These are phyloP conservation scores for Brachyhypopomus occidentalis DNA, from an alignment of 2,113 vertebrate species.

Conservation along the genomic window DNA sequence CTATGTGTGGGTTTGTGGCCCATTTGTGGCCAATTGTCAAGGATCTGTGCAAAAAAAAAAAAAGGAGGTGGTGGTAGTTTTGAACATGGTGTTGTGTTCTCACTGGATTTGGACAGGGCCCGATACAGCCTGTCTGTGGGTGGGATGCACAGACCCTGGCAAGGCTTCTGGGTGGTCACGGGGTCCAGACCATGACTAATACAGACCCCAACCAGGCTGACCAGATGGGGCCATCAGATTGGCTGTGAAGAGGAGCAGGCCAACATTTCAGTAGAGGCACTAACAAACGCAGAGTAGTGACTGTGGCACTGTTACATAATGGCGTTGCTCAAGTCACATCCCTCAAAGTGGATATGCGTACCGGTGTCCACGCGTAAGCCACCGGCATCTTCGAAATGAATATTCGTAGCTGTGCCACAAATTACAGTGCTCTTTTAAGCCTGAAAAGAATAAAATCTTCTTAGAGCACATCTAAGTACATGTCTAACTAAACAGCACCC, in stretches of 20 bases:
- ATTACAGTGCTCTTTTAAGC: neutral
- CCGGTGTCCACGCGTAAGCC: neutral
- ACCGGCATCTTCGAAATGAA: neutral
- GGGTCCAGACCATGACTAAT: slow-evolving; percentile 62
- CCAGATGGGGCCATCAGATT: slow-evolving; percentile 64
- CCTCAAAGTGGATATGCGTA: neutral
- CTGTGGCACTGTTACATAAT: slow-evolving; percentile 43
- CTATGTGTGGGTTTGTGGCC: slow-evolving; percentile 35
- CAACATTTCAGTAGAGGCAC: slow-evolving; percentile 46
- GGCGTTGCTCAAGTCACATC: slow-evolving; percentile 17
- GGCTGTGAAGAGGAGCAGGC: slow-evolving; percentile 51
- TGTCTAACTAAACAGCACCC: neutral
- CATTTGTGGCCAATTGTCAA: slow-evolving; percentile 40
- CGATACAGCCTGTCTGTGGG: slow-evolving; percentile 73
- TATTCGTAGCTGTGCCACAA: neutral
- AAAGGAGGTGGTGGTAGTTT: slow-evolving; percentile 36
- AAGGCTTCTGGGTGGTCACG: slow-evolving; percentile 50
- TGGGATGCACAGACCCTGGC: slow-evolving; percentile 53
- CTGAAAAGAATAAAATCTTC: neutral
- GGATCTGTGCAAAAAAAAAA: slow-evolving; percentile 35
- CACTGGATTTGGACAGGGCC: slow-evolving; percentile 37
- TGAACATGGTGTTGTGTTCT: slow-evolving; percentile 47
- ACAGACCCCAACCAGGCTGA: slow-evolving; percentile 57
- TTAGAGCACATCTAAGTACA: neutral
- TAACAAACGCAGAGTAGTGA: slow-evolving; percentile 38